These are phyloP conservation scores for Basileuterus tristriatus DNA, from an alignment of 2,797 vertebrate genomes.

Conservation along the genomic window DNA sequence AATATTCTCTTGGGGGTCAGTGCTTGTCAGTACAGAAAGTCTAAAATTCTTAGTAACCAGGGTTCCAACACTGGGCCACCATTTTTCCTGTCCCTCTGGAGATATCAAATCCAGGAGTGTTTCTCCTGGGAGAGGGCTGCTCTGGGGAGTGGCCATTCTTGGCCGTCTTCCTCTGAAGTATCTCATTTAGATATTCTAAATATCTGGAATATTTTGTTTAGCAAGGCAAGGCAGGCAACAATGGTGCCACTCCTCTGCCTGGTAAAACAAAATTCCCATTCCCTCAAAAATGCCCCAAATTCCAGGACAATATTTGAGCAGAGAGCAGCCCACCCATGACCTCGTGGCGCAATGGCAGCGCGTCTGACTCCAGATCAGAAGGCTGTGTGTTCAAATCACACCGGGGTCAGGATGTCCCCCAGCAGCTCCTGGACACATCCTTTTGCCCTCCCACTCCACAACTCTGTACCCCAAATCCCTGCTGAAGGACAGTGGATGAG, in stretches of 20 bases:
- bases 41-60: neutral
- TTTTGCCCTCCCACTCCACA: neutral
- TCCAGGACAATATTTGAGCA: rapidly evolving
- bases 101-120: rapidly evolving
- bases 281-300: neutral
- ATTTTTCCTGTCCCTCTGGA: neutral
- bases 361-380: constrained; percentile 70
- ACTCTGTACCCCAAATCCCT: neutral
- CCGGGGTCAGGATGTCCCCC: neutral
- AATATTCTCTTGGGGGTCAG: neutral
- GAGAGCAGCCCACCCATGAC: rapidly evolving
- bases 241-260: neutral
- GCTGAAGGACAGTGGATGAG: neutral
- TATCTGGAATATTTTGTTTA: neutral
- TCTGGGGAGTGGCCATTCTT: neutral
- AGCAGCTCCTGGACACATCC: rapidly evolving
- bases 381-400: constrained; percentile 69
- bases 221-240: neutral
- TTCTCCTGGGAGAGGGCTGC: neutral
- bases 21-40: neutral
- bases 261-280: neutral
- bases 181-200: neutral
- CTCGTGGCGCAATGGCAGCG: constrained; percentile 62
- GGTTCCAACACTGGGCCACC: neutral
- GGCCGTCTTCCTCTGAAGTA: neutral